A percentile compares a stretch with the other conserved stretches of the same genome.
These are phyloP conservation scores for Gasterosteus nipponicus DNA, from an alignment of 2,113 vertebrate species.

Conservation along the genomic window DNA sequence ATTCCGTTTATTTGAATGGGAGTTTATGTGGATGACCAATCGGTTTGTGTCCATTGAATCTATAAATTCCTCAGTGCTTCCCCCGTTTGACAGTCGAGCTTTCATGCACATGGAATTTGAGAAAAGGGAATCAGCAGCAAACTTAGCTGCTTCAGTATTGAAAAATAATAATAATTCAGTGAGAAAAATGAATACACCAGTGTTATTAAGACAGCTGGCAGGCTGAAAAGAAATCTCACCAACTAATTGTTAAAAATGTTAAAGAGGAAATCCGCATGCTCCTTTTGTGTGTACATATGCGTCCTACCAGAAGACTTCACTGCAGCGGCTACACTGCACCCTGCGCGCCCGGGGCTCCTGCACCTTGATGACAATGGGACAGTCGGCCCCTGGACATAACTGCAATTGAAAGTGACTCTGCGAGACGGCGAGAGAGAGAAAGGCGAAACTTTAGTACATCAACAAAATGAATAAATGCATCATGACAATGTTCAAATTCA, in stretches of 20 bases:
- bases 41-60: too few relatives aligned
- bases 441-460: neutral
- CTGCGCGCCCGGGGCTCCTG: slow-evolving; percentile 96
- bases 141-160: neutral
- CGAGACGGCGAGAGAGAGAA: neutral
- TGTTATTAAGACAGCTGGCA: neutral
- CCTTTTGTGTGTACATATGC: neutral
- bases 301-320: slow-evolving; percentile 97
- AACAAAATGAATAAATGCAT: neutral
- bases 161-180: neutral
- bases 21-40: neutral
- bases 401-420: slow-evolving; percentile 99
- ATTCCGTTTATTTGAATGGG: neutral
- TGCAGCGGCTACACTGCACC: slow-evolving; percentile 97
- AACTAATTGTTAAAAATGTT: too few relatives aligned
- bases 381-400: slow-evolving; percentile 98
- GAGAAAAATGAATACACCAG: neutral
- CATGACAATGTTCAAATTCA: neutral
- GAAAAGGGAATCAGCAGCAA: too few relatives aligned
- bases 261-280: neutral
- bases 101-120: too few relatives aligned
- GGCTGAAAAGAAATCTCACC: neutral
- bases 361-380: slow-evolving; percentile 98
- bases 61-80: too few relatives aligned
- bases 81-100: too few relatives aligned